A percentile compares a stretch with the other conserved stretches of the same genome.
These are phyloP conservation scores for Drosophila histrio DNA, from an alignment of 2,888 invertebrate genomes.

Conservation along the genomic window DNA sequence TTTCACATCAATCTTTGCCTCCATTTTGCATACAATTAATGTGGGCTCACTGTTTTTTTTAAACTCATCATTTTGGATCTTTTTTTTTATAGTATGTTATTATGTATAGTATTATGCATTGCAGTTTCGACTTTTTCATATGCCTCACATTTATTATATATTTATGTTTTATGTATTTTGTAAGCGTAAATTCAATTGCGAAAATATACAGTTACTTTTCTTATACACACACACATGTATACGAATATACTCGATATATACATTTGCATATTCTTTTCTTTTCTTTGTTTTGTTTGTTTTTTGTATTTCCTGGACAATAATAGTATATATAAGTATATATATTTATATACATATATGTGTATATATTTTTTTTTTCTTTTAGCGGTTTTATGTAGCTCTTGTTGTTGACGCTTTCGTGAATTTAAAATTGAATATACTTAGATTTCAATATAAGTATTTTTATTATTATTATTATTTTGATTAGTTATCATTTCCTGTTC, in stretches of 20 bases:
- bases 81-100: constrained; percentile 28
- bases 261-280: constrained; percentile 26
- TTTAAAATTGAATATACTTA: constrained; percentile 65
- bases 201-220: constrained; percentile 72
- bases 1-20: constrained; percentile 82
- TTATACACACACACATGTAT: constrained; percentile 39
- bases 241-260: constrained; percentile 28
- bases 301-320: constrained; percentile 64
- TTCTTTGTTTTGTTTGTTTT: too few species aligned
- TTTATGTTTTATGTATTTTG: constrained; percentile 54
- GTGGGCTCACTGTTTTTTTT: constrained; percentile 62
- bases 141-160: constrained; percentile 36
- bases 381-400: constrained; percentile 27
- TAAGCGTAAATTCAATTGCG: constrained; percentile 77
- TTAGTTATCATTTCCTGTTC: constrained; percentile 53
- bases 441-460: constrained; percentile 43
- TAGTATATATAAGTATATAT: constrained; percentile 24
- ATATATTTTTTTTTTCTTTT: too few species aligned
- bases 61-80: constrained; percentile 55
- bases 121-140: constrained; percentile 51
- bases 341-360: constrained; percentile 40
- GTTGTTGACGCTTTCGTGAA: constrained; percentile 45
- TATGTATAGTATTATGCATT: constrained; percentile 48
- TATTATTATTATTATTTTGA: constrained; percentile 39
- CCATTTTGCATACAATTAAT: constrained; percentile 72